Evolutionary conservation across 2,797 vertebrate species (phyloP).

Genomic region (Eremophila alpestris): DNA sequence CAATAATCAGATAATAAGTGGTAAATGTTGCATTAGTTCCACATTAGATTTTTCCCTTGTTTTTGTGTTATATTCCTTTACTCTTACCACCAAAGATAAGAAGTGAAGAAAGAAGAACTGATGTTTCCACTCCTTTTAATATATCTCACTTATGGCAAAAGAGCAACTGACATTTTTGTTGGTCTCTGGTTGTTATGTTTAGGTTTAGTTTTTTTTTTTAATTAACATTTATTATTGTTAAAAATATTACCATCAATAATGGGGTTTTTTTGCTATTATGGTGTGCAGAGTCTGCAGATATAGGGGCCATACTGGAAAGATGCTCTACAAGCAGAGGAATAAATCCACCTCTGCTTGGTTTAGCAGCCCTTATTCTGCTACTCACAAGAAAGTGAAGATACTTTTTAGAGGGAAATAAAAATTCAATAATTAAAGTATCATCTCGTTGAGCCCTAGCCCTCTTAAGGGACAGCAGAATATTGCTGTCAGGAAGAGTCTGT

Average conservation of each 20-base stretch:
- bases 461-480: not conserved
- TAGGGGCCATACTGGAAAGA: not conserved
- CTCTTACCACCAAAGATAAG: not conserved
- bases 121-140: not conserved
- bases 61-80: conserved; percentile 14
- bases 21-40: conserved; percentile 59
- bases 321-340: not conserved
- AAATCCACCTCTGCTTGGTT: not conserved
- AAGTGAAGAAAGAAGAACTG: not conserved
- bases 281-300: not conserved
- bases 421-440: not conserved
- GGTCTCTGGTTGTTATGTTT: not conserved
- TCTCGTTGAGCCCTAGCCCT: not conserved
- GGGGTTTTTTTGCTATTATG: not conserved
- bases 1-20: conserved; percentile 54
- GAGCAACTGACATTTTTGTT: not conserved
- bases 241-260: not conserved
- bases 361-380: not conserved
- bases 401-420: not conserved
- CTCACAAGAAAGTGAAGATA: not conserved
- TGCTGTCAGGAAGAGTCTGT: not conserved
- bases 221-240: not conserved
- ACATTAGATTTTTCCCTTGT: not conserved
- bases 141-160: not conserved
- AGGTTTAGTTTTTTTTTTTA: not conserved